A percentile compares a stretch with the other conserved stretches of the same genome.
Conservation (phyloP, 2,888 invertebrate genomes). For the Sclerodermus sp. region DNA sequence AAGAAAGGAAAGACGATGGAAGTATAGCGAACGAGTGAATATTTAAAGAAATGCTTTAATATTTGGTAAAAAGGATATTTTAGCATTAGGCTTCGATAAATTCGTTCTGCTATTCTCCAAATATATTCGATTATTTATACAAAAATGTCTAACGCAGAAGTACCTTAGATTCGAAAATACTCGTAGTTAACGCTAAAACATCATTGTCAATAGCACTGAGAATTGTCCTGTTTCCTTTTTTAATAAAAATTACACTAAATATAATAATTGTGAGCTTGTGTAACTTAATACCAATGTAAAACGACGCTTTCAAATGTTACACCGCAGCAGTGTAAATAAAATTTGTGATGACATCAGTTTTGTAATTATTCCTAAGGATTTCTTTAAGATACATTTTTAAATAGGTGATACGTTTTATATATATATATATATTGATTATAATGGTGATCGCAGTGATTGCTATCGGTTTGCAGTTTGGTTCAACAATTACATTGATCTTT, state of each 20-base stretch:
- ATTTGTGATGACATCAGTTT: conserved; percentile 26
- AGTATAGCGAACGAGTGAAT: too few relatives aligned
- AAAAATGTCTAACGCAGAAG: too few relatives aligned
- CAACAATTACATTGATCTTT: too few relatives aligned
- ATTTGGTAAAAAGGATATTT: too few relatives aligned
- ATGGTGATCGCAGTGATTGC: conserved; percentile 22
- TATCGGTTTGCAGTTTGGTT: conserved; percentile 29
- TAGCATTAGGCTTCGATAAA: too few relatives aligned
- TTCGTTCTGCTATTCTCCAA: too few relatives aligned
- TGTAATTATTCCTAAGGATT: conserved; percentile 9
- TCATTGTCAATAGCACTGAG: background rate
- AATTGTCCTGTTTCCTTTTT: background rate
- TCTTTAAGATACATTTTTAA: background rate
- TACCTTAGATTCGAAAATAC: background rate
- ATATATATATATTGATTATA: conserved; percentile 5
- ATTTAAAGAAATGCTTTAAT: too few relatives aligned
- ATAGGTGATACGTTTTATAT: conserved; percentile 14
- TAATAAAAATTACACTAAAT: background rate
- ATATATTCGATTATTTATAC: too few relatives aligned
- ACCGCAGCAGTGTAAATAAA: conserved; percentile 39
- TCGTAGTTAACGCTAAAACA: background rate
- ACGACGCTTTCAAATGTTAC: conserved; percentile 40
- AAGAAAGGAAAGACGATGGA: too few relatives aligned
- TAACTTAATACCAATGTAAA: conserved; percentile 29
- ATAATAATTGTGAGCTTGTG: conserved; percentile 33